Evolutionary conservation across 2,797 vertebrate genomes (phyloP), one percentile per base, ranked within the genome.

Genomic region (Sitta carolinensis): DNA sequence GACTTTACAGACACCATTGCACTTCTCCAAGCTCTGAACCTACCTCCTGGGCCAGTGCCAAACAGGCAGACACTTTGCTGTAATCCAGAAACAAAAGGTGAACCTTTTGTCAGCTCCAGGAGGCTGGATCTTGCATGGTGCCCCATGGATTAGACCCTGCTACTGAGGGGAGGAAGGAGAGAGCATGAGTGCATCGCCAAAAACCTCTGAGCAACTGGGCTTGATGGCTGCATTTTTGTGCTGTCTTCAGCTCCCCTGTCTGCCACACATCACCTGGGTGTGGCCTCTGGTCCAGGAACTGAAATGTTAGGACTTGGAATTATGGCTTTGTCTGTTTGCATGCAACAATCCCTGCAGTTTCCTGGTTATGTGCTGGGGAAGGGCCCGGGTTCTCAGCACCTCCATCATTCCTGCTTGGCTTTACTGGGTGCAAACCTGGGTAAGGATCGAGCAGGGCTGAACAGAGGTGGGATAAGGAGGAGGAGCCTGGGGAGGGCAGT

Each of bases 111-210:
- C 51, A 63, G 26, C 16, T 42, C 17, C 4, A 4, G 14, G 27
- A 78, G 19, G 23, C 12, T 89, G 59, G 9, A 64, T 47, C 42
- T 45, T 45, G 22, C 36, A 29, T 30, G 27, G 4, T 29, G 29
- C 6, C 29, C 38, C 5, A 4, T 4, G 47, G 47, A 36, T 77
- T 40, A 68, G 42, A n/a, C 4, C 7, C 11, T 76, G n/a, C 8
- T 19, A 12, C 16, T 27, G 48, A 51, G 13, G 5, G 36, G 55
- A 73, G 23, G 61, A 64, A 70, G 19, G 34, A 83, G 47, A 32
- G 4, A 67, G 1, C 6, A 4, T 17, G 43, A 54, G 7, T 3
- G 2, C 12, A 34, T 14, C 0, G 1, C 16, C 18, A 30, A 70
- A 82, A 47, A 15, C 1, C 3, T 47, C 57, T 32, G 5, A 16